Evolutionary conservation across 2,888 invertebrate species (phyloP), one percentile per base, ranked within the genome.

Genomic region (Limulus polyphemus): DNA sequence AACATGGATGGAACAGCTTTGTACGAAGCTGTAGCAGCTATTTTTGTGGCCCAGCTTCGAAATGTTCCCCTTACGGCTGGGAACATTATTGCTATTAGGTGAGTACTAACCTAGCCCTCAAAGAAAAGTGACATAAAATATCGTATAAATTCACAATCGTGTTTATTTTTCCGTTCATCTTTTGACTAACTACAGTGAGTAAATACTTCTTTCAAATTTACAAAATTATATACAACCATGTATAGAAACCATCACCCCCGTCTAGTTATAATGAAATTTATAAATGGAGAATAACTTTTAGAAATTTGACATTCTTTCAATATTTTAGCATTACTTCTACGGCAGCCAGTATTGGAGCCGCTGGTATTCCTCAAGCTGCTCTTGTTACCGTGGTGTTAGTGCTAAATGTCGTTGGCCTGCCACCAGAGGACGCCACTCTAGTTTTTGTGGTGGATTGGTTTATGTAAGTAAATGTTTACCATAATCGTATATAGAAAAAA

Each of bases 1-100:
- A 98, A 98, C 80, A 95, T 97, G 95, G 95, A 95, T 75, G 92
- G 91, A 12, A 95, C 95, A 0, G 97, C 97, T 1, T 80, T 99
- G 49, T 99, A 99, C 75, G 98, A 99, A 77, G 97, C 97, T 0
- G 92, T 98, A 11, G 98, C 97, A 0, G 97, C 97, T 17, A 87
- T 98, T 70, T 99, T 97, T 75, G 97, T 99, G 67, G 92, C 97
- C 13, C 98, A 99, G 78, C 83, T 93, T 68, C 83, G 91, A 73
- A 84, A 85, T 69, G 83, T 91, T 64, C 81, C 84, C 52, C 84
- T 95, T 77, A 84, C 87, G 13, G 84, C 94, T 67, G 91, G 92
- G 46, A 87, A 89, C 75, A 86, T 94, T 69, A 83, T 97, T 65
- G 92, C 94, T 63, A 88, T 97, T 67, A 92, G 92, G 93, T 67